Conservation (phyloP, 64 coral and sea anemone species). For the Stichodactyla helianthus region DNA sequence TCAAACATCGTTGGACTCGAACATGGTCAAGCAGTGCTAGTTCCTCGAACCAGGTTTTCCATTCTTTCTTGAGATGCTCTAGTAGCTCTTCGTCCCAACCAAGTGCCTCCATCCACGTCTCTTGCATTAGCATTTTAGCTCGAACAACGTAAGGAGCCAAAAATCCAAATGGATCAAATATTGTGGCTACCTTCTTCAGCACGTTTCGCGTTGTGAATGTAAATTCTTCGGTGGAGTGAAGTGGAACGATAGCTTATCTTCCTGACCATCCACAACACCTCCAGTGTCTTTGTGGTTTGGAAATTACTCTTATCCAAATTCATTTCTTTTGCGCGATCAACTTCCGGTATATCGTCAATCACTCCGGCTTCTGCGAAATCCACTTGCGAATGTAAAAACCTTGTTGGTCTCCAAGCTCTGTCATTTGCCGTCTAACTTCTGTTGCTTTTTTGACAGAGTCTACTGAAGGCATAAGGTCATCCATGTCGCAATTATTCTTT, state of each 20-base stretch:
- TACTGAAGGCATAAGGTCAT: constrained; percentile 52
- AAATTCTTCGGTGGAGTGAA: constrained; percentile 33
- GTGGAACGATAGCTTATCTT: constrained; percentile 31
- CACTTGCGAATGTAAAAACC: constrained; percentile 60
- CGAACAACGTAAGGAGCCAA: constrained; percentile 36
- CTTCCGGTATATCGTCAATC: constrained; percentile 29
- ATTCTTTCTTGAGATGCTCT: constrained; percentile 15
- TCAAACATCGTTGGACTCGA: constrained; percentile 47
- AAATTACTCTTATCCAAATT: constrained; percentile 52
- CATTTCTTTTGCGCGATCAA: constrained; percentile 36
- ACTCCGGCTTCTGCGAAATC: constrained; percentile 57
- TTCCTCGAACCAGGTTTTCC: constrained; percentile 50
- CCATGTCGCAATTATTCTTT: constrained; percentile 49
- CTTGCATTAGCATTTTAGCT: constrained; percentile 44
- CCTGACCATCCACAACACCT: constrained; percentile 26
- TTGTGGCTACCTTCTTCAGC: constrained; percentile 39
- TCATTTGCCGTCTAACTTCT: constrained; percentile 24
- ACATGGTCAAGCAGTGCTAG: constrained; percentile 25
- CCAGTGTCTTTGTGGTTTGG: constrained; percentile 52
- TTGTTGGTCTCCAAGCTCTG: constrained; percentile 35
- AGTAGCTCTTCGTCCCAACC: constrained; percentile 35
- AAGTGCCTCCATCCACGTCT: constrained; percentile 21
- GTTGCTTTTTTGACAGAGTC: constrained; percentile 16
- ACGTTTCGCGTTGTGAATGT: constrained; percentile 55
- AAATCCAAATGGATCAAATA: constrained; percentile 58